phyloP scores from a whole-genome alignment of 2,797 vertebrate species.

The Sebastes itinus region DNA sequence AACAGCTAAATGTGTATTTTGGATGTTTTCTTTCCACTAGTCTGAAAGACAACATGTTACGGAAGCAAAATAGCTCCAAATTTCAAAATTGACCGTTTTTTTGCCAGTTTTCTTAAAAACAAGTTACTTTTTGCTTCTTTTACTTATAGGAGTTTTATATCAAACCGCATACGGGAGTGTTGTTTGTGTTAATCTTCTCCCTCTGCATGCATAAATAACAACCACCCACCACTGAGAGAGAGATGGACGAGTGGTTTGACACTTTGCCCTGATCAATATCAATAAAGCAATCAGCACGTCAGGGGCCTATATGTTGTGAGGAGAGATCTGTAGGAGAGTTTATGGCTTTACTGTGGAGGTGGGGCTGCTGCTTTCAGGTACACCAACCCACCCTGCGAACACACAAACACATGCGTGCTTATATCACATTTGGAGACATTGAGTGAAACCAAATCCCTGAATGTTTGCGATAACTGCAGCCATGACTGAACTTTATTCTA shows the following conservation, averaged over 20 bases:
- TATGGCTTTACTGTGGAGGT: conserved; percentile 82
- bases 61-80: no score
- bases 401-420: conserved; percentile 34
- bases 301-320: conserved; percentile 70
- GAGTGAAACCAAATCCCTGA: background rate
- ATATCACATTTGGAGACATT: background rate
- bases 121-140: background rate
- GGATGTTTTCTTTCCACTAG: no score
- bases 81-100: no score
- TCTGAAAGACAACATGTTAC: no score
- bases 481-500: background rate
- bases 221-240: conserved; percentile 39
- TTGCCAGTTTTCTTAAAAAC: background rate
- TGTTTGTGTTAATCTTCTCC: conserved; percentile 42
- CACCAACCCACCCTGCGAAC: conserved; percentile 34
- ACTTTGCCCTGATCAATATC: conserved; percentile 86
- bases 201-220: conserved; percentile 43
- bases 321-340: conserved; percentile 70
- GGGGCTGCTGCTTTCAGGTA: conserved; percentile 68
- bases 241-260: conserved; percentile 77
- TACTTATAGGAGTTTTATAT: background rate
- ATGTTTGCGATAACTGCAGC: background rate
- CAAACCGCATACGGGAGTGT: background rate
- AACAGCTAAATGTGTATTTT: no score
- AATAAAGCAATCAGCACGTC: conserved; percentile 84